Evolutionary conservation across 2,797 vertebrate genomes (phyloP), one percentile per base, ranked within the genome.

Genomic region (Moxostoma hubbsi): DNA sequence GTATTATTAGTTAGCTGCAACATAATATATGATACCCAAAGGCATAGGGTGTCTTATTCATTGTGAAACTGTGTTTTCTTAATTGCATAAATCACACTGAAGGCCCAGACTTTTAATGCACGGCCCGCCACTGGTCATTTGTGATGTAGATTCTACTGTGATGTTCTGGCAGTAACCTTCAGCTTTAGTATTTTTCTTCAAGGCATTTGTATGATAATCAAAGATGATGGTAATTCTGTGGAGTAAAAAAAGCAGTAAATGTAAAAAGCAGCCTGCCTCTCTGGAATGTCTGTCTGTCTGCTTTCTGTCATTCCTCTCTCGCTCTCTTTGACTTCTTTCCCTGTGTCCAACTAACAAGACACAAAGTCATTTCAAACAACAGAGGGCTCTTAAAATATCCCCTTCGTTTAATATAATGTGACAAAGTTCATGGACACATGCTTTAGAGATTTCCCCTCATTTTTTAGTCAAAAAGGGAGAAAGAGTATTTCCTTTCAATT

Each of bases 361-460:
- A 77, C 16, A 58, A 73, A 81, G 69, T 12, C 49, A 58, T 74
- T 61, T 79, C 16, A 75, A 81, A 72, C 83, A 77, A 36, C 83
- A 76, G 63, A 65, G 67, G 49, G 50, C 80, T 73, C 80, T 79
- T 76, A 84, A 82, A 84, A 82, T 84, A 84, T 81, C 73, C 68
- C 45, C 54, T 79, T 67, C 45, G 53, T 77, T 73, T 61, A 45
- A 50, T 55, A 82, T 77, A 82, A 80, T 36, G 73, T 64, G 77
- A 82, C 83, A 64, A 63, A 51, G 80, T 75, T 79, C 75, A 55
- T 1, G 5, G 49, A 81, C 62, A 77, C 67, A 63, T 73, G 83
- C 83, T 77, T 80, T 55, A 73, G 49, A 84, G 50, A 73, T 84
- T 84, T 84, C 58, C 80, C 15, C 64, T 72, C 6, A 11, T 65